Evolutionary conservation across 2,113 vertebrate species (phyloP).

Genomic region (Anhinga anhinga): DNA sequence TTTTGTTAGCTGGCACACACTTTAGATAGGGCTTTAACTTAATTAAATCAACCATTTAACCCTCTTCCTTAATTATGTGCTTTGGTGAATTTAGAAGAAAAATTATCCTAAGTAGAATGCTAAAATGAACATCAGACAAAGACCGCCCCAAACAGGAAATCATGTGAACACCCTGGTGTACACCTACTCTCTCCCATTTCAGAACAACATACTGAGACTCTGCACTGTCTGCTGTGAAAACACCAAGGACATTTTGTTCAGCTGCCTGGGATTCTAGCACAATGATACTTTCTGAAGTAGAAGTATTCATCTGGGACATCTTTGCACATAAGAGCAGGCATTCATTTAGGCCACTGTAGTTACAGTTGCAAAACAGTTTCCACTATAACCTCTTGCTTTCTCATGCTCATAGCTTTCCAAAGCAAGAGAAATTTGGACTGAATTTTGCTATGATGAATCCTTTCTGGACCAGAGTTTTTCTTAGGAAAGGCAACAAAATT

Average conservation of each 20-base stretch:
- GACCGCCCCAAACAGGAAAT: constrained; percentile 37
- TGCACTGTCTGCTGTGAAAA: background rate
- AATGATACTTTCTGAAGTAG: constrained; percentile 23
- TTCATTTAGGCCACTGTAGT: constrained; percentile 41
- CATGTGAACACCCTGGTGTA: background rate
- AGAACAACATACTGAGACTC: background rate
- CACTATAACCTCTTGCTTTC: constrained; percentile 17
- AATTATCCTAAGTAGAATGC: background rate
- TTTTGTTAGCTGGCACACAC: constrained; percentile 14
- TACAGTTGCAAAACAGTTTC: constrained; percentile 59
- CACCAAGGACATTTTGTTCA: constrained; percentile 46
- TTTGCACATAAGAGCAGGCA: constrained; percentile 19
- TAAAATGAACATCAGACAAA: constrained; percentile 34
- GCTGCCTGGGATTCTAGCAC: background rate
- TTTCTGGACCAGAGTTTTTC: background rate
- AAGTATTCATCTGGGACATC: constrained; percentile 45
- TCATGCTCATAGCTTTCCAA: background rate
- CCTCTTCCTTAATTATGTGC: constrained; percentile 37
- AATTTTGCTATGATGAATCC: constrained; percentile 8
- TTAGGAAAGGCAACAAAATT: background rate
- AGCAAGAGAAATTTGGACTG: background rate
- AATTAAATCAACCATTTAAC: constrained; percentile 51
- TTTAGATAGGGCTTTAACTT: constrained; percentile 17
- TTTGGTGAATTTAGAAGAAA: constrained; percentile 40
- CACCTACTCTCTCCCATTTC: constrained; percentile 18